Evolutionary conservation across 2,797 vertebrate species (phyloP).

Genomic region (Eurystomus glaucurus): DNA sequence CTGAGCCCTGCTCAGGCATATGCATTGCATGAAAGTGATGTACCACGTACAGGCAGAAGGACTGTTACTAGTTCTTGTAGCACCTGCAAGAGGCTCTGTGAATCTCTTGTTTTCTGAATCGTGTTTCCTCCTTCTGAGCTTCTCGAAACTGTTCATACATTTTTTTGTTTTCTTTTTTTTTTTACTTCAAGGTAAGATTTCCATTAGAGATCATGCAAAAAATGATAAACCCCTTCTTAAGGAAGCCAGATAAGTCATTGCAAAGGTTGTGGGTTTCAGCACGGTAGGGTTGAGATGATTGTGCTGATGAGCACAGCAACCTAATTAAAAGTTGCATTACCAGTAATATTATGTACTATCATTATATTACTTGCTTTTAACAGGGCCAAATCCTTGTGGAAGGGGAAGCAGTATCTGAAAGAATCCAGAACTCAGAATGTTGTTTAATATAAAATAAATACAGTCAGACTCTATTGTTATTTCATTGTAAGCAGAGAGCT

Average conservation of each 20-base stretch:
- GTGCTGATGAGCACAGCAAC: not conserved
- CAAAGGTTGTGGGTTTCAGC: not conserved
- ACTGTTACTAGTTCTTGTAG: not conserved
- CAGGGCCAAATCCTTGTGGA: not conserved
- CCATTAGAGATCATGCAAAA: not conserved
- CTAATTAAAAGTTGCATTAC: not conserved
- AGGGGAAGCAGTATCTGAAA: rapidly evolving
- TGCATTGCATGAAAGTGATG: not conserved
- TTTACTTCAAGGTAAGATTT: not conserved
- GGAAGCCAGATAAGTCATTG: not conserved
- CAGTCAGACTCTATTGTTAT: not conserved
- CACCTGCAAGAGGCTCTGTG: not conserved
- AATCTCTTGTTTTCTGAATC: not conserved
- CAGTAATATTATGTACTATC: not conserved
- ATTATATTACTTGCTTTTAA: not conserved
- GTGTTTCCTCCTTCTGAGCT: not conserved
- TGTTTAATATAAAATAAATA: not conserved
- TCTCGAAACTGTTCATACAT: not conserved
- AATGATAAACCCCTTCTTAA: not conserved
- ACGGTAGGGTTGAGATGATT: not conserved
- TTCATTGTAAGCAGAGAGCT: not conserved
- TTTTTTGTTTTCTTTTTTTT: not conserved
- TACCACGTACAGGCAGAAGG: not conserved
- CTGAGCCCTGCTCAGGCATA: not conserved
- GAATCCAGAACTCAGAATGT: not conserved